Evolutionary conservation across 2,113 vertebrate species (phyloP).

Genomic region (Gopherus flavomarginatus): DNA sequence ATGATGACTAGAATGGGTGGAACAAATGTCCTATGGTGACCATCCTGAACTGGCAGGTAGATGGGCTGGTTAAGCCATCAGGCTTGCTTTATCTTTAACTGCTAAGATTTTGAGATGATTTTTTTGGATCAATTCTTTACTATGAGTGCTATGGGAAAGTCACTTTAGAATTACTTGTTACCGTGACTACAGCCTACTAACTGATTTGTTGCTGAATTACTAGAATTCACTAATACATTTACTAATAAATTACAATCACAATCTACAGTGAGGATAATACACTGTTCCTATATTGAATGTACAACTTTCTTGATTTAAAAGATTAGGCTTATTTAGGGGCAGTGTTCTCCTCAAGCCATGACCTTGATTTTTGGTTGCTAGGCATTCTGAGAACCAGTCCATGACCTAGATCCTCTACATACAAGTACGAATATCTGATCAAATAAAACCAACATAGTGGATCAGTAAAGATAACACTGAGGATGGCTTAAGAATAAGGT

Average conservation of each 20-base stretch:
- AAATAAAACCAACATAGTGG: neutral
- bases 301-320: neutral
- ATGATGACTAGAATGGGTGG: neutral
- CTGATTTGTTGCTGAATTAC: neutral
- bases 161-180: neutral
- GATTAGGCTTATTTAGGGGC: neutral
- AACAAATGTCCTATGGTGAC: neutral
- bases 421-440: neutral
- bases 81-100: neutral
- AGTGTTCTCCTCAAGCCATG: neutral
- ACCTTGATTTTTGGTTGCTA: neutral
- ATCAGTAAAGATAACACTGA: neutral
- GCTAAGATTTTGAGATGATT: neutral
- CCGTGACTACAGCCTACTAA: neutral
- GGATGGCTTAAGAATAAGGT: neutral
- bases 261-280: neutral
- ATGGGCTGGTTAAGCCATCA: neutral
- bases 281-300: neutral
- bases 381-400: neutral
- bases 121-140: neutral
- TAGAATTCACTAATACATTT: neutral
- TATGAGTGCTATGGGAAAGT: neutral
- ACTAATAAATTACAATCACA: neutral
- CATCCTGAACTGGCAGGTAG: neutral
- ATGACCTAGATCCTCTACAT: neutral